A percentile compares a stretch with the other conserved stretches of the same genome.
Conservation (phyloP, 2,888 invertebrate genomes). For the Xanthorhoe designata region DNA sequence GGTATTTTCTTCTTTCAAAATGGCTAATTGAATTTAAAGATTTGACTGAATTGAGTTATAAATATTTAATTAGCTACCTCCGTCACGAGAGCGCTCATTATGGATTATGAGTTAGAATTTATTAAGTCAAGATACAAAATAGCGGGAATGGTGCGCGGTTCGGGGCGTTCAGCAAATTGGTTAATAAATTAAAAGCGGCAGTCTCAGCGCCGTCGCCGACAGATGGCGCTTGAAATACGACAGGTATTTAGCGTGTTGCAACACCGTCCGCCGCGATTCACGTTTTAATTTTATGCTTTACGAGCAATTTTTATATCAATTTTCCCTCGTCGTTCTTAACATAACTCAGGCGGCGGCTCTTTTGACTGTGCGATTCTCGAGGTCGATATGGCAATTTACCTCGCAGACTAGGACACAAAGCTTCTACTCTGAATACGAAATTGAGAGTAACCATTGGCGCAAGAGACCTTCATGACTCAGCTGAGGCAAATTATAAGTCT, state of each 20-base stretch:
- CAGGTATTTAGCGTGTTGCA: slow-evolving; percentile 85
- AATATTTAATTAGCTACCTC: slow-evolving; percentile 59
- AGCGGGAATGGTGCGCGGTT: slow-evolving; percentile 71
- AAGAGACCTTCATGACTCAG: slow-evolving; percentile 19
- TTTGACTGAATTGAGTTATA: slow-evolving; percentile 46
- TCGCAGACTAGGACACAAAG: slow-evolving; percentile 54
- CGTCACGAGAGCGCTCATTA: slow-evolving; percentile 64
- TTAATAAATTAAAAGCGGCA: slow-evolving; percentile 84
- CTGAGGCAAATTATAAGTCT: slow-evolving; percentile 16
- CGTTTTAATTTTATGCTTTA: slow-evolving; percentile 84
- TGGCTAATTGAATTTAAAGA: slow-evolving; percentile 44
- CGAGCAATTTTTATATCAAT: slow-evolving; percentile 83
- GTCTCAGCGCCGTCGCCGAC: slow-evolving; percentile 81
- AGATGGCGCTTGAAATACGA: slow-evolving; percentile 84
- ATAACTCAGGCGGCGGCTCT: slow-evolving; percentile 65
- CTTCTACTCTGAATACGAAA: slow-evolving; percentile 53
- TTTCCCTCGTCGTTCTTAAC: slow-evolving; percentile 71
- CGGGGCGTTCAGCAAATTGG: slow-evolving; percentile 80
- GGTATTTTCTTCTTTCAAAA: slow-evolving; percentile 34
- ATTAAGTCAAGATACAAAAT: slow-evolving; percentile 83
- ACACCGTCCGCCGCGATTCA: slow-evolving; percentile 76
- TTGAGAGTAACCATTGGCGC: slow-evolving; percentile 46
- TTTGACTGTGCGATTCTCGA: slow-evolving; percentile 64
- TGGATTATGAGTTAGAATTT: slow-evolving; percentile 77
- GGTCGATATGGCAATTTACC: slow-evolving; percentile 69